These are phyloP conservation scores for Ectobius pallidus DNA, from an alignment of 2,888 invertebrate species.

Conservation along the genomic window DNA sequence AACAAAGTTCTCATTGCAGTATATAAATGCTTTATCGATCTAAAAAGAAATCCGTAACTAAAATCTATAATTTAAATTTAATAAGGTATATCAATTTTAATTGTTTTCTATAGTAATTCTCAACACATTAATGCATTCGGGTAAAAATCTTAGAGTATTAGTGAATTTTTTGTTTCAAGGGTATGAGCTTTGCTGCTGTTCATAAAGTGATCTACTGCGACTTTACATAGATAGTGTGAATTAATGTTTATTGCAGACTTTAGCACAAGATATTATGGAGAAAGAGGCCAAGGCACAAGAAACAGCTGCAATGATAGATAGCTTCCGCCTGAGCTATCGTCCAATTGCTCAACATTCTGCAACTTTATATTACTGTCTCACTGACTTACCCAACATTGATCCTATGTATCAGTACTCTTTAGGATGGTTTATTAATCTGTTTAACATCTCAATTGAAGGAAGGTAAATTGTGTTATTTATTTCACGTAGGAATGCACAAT, in stretches of 20 bases:
- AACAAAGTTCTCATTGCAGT: no score
- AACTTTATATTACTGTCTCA: constrained; percentile 80
- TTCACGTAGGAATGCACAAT: background rate
- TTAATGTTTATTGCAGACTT: constrained; percentile 49
- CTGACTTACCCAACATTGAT: constrained; percentile 82
- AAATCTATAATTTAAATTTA: no score
- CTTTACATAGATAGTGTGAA: no score
- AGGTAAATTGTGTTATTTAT: constrained; percentile 50
- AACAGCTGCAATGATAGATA: constrained; percentile 78
- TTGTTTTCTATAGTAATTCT: no score
- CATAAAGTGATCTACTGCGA: no score
- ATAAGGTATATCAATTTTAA: no score
- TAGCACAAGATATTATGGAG: constrained; percentile 80
- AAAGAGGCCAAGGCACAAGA: constrained; percentile 80
- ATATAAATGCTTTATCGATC: no score
- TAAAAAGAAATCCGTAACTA: no score
- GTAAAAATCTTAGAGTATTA: no score
- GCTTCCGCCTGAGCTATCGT: constrained; percentile 73
- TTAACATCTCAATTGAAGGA: constrained; percentile 76
- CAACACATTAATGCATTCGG: no score
- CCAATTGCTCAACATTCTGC: constrained; percentile 82
- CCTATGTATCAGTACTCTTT: constrained; percentile 91
- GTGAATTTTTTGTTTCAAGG: no score
- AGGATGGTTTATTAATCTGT: constrained; percentile 85
- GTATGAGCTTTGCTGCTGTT: no score